Base-by-base conservation (phyloP, 2,888 invertebrate genomes). In the Timema cristinae region DNA sequence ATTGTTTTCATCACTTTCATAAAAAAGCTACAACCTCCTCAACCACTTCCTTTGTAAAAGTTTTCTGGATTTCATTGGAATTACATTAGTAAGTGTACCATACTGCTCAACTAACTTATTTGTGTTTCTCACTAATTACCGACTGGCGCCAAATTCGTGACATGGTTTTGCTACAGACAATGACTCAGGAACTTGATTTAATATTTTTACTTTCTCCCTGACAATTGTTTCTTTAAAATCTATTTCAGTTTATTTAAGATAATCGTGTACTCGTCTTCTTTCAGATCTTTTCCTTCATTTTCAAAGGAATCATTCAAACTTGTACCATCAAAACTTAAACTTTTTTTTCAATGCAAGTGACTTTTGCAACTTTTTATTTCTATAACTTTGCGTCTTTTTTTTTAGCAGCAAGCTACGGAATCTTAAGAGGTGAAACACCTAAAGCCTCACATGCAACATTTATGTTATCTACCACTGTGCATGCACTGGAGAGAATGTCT, bases 381-480 rank as follows among this genome's bases (percentile, higher is more conserved):
- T 15, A 56, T 11, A 6, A 7, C 56, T 56, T n/a, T 11, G 7
- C 0, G 56, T 56, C 56, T 52, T 56, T 56, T 56, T 56, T 56
- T 32, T 56, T 16, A 1, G 16, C 13, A 11, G 15, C 6, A 7
- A 56, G 56, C 56, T 56, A 6, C n/a, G 0, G 56, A 11, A 56
- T 56, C n/a, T 7, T 56, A 56, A 10, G 32, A 56, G 56, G 56
- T 56, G 56, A 11, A 56, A 56, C n/a, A 56, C 7, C 56, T 56
- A 56, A 56, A 56, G 56, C 56, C 56, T 56, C 10, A 56, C 56
- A 56, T 10, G 56, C 56, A 56, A 56, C n/a, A 56, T 56, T 56
- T 13, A 56, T 16, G n/a, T 7, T 56, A 6, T 56, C 15, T 56
- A 2, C 15, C 6, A 2, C n/a, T 56, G n/a, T 10, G 7, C 16